Conservation (phyloP, 2,797 vertebrate species). For the Mycteria americana region DNA sequence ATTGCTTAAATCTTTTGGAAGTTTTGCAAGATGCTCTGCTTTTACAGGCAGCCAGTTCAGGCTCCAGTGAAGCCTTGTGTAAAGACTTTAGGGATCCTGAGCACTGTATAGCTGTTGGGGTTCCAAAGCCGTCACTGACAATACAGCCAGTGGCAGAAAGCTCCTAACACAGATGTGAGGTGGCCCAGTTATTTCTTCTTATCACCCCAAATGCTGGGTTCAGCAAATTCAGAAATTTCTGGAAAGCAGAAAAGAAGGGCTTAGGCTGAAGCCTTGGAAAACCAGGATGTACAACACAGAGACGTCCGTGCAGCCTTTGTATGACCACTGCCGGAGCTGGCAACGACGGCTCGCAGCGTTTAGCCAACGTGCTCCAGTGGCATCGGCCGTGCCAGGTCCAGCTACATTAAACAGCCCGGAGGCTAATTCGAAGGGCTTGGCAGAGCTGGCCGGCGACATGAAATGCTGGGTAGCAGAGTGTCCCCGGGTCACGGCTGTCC, state of each 20-base stretch:
- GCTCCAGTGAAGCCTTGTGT: not conserved
- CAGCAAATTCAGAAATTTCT: not conserved
- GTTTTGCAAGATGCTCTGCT: not conserved
- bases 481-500: rapidly evolving
- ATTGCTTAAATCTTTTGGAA: not conserved
- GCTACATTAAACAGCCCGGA: rapidly evolving
- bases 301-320: rapidly evolving
- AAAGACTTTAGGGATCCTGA: not conserved
- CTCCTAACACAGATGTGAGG: not conserved
- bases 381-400: not conserved
- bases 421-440: not conserved
- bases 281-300: not conserved
- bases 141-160: not conserved
- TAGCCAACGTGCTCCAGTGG: not conserved
- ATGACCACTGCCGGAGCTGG: not conserved
- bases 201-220: not conserved
- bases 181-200: not conserved
- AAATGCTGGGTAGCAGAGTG: not conserved
- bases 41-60: not conserved
- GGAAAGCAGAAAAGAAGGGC: not conserved
- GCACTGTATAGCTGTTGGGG: not conserved
- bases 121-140: not conserved
- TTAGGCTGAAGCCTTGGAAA: not conserved
- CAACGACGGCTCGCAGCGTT: rapidly evolving
- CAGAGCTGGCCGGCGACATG: rapidly evolving